A percentile compares a stretch with the other conserved stretches of the same genome.
Evolutionary conservation across 2,888 invertebrate genomes (phyloP).

Genomic region (Diploptera punctata): DNA sequence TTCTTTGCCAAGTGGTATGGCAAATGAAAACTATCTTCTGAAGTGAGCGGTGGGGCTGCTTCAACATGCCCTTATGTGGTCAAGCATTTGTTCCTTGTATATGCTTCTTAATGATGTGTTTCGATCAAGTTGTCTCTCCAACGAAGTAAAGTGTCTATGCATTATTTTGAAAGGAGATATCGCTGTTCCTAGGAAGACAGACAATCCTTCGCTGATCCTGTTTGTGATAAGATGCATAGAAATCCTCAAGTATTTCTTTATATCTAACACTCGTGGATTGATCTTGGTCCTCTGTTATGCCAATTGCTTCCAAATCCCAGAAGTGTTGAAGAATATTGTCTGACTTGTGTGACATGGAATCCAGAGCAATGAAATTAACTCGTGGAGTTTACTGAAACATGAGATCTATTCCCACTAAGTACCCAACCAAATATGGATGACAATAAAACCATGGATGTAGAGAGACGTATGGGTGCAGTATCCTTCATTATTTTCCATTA

Average conservation of each 20-base stretch:
- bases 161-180: neutral
- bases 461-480: neutral
- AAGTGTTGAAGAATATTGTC: neutral
- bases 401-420: neutral
- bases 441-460: neutral
- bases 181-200: neutral
- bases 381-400: neutral
- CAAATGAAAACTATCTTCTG: neutral
- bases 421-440: neutral
- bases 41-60: neutral
- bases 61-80: no score
- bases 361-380: neutral
- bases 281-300: neutral
- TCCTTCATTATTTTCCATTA: constrained; percentile 7
- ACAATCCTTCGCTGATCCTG: neutral
- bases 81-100: neutral
- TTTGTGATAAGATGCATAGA: neutral
- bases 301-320: constrained; percentile 13
- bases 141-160: neutral
- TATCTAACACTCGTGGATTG: neutral
- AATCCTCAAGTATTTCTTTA: neutral
- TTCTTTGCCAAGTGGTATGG: neutral
- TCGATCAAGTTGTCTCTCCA: neutral
- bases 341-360: neutral
- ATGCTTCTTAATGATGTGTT: neutral